Conservation (phyloP, 2,113 vertebrate species). For the Rafetus swinhoei region DNA sequence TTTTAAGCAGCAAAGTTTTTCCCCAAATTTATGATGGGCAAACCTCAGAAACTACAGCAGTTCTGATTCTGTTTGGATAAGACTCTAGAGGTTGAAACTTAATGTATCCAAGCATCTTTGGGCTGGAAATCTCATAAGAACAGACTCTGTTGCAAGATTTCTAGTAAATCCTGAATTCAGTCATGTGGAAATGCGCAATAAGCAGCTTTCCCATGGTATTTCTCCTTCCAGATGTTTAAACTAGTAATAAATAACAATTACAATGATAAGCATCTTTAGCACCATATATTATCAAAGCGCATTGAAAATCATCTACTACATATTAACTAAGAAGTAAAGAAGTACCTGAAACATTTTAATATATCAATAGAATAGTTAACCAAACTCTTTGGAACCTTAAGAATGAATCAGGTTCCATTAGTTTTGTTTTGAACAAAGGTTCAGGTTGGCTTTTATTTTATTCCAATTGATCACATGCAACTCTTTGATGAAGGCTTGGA, state of each 20-base stretch:
- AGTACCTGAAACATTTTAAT: neutral
- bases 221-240: slow-evolving; percentile 6
- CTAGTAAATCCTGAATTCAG: slow-evolving; percentile 7
- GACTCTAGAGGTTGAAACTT: slow-evolving; percentile 53
- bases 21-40: slow-evolving; percentile 42
- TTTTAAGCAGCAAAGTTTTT: slow-evolving; percentile 64
- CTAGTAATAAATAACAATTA: neutral
- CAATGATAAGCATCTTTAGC: slow-evolving; percentile 18
- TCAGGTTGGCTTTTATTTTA: neutral
- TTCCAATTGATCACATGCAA: neutral
- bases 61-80: slow-evolving; percentile 29
- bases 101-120: slow-evolving; percentile 48
- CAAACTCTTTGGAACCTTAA: neutral
- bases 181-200: neutral
- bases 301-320: neutral
- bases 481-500: rapidly evolving
- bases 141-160: slow-evolving; percentile 31
- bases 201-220: neutral
- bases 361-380: neutral
- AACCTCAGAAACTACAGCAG: slow-evolving; percentile 13
- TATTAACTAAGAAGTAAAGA: neutral
- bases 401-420: neutral
- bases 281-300: neutral
- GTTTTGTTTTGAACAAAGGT: neutral
- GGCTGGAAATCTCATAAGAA: neutral